phyloP scores from a whole-genome alignment of 1,140 invertebrate genomes.

The Sipha flava region DNA sequence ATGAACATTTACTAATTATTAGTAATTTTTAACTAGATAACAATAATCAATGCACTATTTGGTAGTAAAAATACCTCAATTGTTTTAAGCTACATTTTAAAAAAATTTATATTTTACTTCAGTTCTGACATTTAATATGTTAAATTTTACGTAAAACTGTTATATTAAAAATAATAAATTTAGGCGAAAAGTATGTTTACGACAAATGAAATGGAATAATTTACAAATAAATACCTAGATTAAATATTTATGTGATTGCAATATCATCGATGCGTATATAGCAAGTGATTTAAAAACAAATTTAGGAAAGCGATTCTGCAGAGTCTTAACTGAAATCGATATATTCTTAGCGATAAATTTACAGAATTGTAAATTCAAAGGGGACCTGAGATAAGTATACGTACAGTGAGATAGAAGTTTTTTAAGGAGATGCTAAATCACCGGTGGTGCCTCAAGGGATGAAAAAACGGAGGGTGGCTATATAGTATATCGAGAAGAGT shows the following conservation, averaged over 20 bases:
- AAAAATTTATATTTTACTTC: no score
- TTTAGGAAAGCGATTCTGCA: neutral
- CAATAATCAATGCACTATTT: no score
- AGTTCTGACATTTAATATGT: no score
- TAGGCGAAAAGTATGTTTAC: no score
- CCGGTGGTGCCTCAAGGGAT: neutral
- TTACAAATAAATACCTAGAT: neutral
- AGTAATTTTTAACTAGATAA: no score
- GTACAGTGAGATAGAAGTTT: neutral
- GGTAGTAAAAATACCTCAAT: no score
- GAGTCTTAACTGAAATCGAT: neutral
- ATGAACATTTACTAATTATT: no score
- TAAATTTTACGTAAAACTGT: no score
- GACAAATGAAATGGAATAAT: no score
- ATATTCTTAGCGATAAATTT: neutral
- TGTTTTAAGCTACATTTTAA: no score
- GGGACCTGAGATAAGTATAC: neutral
- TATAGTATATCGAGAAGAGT: neutral
- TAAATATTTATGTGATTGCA: neutral
- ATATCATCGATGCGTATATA: neutral
- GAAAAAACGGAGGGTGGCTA: neutral
- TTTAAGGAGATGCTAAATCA: conserved; percentile 13
- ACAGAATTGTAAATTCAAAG: neutral
- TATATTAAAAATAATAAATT: no score
- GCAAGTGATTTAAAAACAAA: neutral